Evolutionary conservation across 2,888 invertebrate species (phyloP).

Genomic region (Lumbricus terrestris): DNA sequence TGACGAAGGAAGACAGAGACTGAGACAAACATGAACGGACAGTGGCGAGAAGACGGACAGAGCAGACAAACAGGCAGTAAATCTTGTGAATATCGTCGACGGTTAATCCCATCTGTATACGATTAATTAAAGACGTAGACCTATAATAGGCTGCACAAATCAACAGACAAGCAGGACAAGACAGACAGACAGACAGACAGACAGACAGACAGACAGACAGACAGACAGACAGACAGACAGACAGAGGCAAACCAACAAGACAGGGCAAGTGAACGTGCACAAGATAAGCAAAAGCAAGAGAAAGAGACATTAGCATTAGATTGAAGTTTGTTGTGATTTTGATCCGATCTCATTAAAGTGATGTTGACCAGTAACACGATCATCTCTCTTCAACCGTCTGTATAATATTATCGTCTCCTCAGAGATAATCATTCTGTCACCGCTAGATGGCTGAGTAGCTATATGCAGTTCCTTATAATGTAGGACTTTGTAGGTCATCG

Average conservation of each 20-base stretch:
- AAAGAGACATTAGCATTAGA: neutral
- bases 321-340: neutral
- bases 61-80: neutral
- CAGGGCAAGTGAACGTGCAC: neutral
- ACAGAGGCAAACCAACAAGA: neutral
- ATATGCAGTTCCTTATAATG: too few species aligned
- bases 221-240: neutral
- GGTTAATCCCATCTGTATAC: conserved; percentile 3
- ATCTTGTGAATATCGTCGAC: neutral
- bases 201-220: neutral
- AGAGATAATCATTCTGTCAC: neutral
- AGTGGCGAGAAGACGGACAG: neutral
- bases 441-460: neutral
- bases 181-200: too few species aligned
- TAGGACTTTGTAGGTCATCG: neutral
- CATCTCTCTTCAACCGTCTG: too few species aligned
- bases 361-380: neutral
- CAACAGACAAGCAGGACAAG: neutral
- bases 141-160: neutral
- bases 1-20: neutral
- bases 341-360: neutral
- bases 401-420: neutral
- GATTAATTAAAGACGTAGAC: neutral
- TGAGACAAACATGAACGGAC: neutral
- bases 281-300: neutral